Evolutionary conservation across 1,140 invertebrate species (phyloP), one percentile per base, ranked within the genome.

Genomic region (Drosophila takahashii): DNA sequence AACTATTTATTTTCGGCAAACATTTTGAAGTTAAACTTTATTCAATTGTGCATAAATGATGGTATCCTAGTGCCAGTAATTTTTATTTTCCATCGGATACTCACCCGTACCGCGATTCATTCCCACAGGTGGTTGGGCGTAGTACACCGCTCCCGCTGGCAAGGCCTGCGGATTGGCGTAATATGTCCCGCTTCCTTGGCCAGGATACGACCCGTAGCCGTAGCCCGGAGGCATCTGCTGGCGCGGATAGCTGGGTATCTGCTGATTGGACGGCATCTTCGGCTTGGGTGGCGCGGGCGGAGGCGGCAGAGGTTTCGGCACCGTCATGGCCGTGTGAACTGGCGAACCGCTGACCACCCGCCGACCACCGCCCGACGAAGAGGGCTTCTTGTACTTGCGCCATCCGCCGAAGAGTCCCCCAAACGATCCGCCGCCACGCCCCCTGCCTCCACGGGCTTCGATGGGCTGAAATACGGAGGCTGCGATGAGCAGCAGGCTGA

Each of bases 351-450:
- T 91, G 3, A 91, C 22, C 29, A 90, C 76, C 9, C 90, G 86
- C 0, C 90, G 54, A 0, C 81, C 75, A 0, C 69, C 44, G 10
- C 77, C 64, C 6, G 80, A 74, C 0, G 90, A 90, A 0, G 90
- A 76, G 10, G 90, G 85, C 27, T 91, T 91, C 54, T 86, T 90
- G 50, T 91, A 85, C 48, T 91, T 91, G 15, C 90, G 86, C 80
- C 90, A 91, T 13, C 86, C 79, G 0, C 90, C 86, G 18, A 91
- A 91, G 1, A 91, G 64, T 16, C 90, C 84, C 2, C 90, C 90
- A 4, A 91, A 81, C 7, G 90, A 91, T 42, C 90, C 90, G 4
- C 90, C 83, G 22, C 90, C 89, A 7, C 86, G 86, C 7, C 86
- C 86, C 44, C 90, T 77, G 3, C 90, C 90, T 22, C 90, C 90